phyloP scores from a whole-genome alignment of 2,888 invertebrate genomes.

The Vannuccia rotundouncinata region DNA sequence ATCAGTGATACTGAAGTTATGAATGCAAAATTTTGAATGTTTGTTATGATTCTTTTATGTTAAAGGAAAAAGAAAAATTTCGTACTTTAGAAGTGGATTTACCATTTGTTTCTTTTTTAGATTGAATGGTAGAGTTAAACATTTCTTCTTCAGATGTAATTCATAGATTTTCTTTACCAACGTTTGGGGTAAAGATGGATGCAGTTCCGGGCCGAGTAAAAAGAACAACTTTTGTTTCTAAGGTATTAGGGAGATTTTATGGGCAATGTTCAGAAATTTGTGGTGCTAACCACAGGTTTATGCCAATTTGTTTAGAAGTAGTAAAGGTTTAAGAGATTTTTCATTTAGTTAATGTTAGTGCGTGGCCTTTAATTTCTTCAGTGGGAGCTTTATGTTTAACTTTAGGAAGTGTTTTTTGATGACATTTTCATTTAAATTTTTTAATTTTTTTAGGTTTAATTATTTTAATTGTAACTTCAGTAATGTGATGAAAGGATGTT shows the following conservation, averaged over 20 bases:
- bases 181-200: conserved; percentile 56
- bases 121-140: conserved; percentile 40
- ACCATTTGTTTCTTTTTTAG: conserved; percentile 48
- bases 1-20: no score
- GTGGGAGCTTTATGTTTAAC: conserved; percentile 44
- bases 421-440: conserved; percentile 39
- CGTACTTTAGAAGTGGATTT: conserved; percentile 52
- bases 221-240: conserved; percentile 61
- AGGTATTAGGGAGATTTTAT: conserved; percentile 65
- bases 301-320: conserved; percentile 63
- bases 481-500: conserved; percentile 54
- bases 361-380: conserved; percentile 45
- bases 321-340: no score
- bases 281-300: conserved; percentile 72
- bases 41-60: no score
- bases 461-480: conserved; percentile 43
- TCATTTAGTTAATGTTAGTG: neutral
- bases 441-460: conserved; percentile 42
- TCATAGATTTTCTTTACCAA: conserved; percentile 55
- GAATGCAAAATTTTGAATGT: no score
- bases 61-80: no score
- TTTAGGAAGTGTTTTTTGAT: conserved; percentile 43
- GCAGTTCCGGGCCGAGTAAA: conserved; percentile 57
- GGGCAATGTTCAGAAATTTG: conserved; percentile 77
- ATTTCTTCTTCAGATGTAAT: conserved; percentile 55